Evolutionary conservation across 2,113 vertebrate species (phyloP), one percentile per base, ranked within the genome.

Genomic region (Antechinus flavipes): DNA sequence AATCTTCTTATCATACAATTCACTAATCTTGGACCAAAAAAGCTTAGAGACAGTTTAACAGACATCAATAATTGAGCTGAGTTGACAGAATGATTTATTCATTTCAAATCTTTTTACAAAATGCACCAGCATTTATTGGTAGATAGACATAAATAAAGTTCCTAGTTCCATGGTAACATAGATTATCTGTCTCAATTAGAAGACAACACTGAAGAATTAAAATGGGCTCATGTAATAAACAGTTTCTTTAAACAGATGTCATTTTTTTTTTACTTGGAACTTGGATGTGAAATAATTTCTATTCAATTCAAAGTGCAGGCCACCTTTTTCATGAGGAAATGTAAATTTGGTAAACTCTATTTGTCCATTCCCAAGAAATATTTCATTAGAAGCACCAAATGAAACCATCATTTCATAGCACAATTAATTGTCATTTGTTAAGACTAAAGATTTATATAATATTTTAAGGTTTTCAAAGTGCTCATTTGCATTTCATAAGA

Each of bases 171-270:
- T 22, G 35, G 68, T 84, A 84, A 84, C 68, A 8, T 42, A 84
- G 68, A 84, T 76, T 42, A 84, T 84, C 68, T 84, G 68, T 84
- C n/a, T n/a, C 68, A 84, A 84, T 84, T 84, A 84, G 68, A 84
- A 84, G 16, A 19, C 19, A 42, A 8, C 35, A 42, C n/a, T 84
- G 68, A 84, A 84, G n/a, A 84, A 84, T 84, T 42, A 84, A 84
- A 84, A 84, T 84, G 68, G 19, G 19, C n/a, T 84, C 16, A n/a
- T 84, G 68, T 84, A 84, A 84, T 23, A 84, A 84, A 42, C 68
- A 84, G n/a, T n/a, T 84, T 42, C 68, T 84, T 42, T 84, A 84
- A 84, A 84, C 68, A 84, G 16, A 84, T 84, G 68, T 84, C 68
- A 42, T 84, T 84, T 84, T 76, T 68, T 84, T 84, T 68, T 35